phyloP scores from a whole-genome alignment of 2,888 invertebrate species.

The Perithous albicinctus region DNA sequence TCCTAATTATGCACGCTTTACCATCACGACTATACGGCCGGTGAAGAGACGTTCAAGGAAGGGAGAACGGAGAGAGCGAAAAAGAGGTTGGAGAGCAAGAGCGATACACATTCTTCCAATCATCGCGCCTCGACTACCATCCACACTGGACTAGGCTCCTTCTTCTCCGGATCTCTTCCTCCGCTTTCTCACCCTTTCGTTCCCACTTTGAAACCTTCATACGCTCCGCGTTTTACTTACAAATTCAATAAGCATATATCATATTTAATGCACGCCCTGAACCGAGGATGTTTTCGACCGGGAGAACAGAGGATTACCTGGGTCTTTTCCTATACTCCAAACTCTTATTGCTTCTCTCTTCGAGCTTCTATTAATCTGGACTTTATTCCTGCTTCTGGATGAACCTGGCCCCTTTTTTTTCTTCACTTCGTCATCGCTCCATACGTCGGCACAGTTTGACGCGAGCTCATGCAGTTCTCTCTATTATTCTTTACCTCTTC shows the following conservation, averaged over 20 bases:
- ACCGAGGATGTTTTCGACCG: constrained; percentile 74
- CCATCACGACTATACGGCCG: constrained; percentile 77
- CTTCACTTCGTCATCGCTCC: background rate
- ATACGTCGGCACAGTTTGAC: background rate
- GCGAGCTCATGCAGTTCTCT: background rate
- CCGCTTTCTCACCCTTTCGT: constrained; percentile 52
- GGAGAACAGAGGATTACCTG: constrained; percentile 65
- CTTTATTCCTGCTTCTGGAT: constrained; percentile 29
- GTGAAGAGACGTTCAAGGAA: constrained; percentile 54
- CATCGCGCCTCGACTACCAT: constrained; percentile 63
- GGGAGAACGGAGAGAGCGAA: constrained; percentile 43
- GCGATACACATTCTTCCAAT: constrained; percentile 70
- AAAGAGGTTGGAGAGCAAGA: constrained; percentile 45
- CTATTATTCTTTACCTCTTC: background rate
- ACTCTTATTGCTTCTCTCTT: constrained; percentile 27
- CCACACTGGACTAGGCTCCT: constrained; percentile 45
- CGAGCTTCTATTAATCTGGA: constrained; percentile 18
- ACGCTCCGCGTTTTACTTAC: constrained; percentile 80
- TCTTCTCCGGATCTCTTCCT: constrained; percentile 60
- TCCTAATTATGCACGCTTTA: constrained; percentile 84
- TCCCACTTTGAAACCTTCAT: constrained; percentile 44
- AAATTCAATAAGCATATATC: constrained; percentile 84
- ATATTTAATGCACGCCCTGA: constrained; percentile 82
- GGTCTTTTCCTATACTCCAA: constrained; percentile 48
- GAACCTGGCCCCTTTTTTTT: background rate